A percentile compares a stretch with the other conserved stretches of the same genome.
Conservation (phyloP, 1,140 invertebrate species). For the Scaptomyza montana region DNA sequence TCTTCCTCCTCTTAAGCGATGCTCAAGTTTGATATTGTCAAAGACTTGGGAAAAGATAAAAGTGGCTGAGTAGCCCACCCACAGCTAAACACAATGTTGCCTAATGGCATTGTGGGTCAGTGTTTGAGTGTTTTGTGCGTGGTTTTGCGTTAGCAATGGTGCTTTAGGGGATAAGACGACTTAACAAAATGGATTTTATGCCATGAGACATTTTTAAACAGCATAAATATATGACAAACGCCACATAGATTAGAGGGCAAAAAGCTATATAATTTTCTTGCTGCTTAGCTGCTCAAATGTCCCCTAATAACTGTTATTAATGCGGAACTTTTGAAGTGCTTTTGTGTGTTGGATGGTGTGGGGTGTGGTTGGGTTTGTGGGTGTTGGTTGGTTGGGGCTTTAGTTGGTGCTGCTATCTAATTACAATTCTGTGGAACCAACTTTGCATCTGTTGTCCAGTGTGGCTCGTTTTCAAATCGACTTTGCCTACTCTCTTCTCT, state of each 20-base stretch:
- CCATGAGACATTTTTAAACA: constrained; percentile 20
- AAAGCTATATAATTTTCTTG: constrained; percentile 19
- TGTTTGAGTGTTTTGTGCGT: not conserved
- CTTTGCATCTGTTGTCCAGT: constrained; percentile 41
- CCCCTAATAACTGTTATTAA: constrained; percentile 47
- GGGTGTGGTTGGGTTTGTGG: not conserved
- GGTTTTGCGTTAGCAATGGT: no score
- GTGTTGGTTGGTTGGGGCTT: not conserved
- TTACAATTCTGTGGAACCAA: constrained; percentile 26
- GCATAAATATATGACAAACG: constrained; percentile 24
- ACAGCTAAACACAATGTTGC: constrained; percentile 30
- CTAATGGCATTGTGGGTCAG: constrained; percentile 16
- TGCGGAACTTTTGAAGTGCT: not conserved
- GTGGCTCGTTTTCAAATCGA: constrained; percentile 15
- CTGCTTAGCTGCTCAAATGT: constrained; percentile 25
- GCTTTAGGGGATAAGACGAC: constrained; percentile 8
- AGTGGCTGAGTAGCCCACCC: constrained; percentile 47
- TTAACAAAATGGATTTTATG: constrained; percentile 70
- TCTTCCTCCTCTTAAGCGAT: constrained; percentile 20
- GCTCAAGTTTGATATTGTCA: constrained; percentile 72
- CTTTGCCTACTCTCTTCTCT: not conserved
- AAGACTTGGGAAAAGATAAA: constrained; percentile 30
- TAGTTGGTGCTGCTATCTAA: constrained; percentile 15
- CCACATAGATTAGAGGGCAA: constrained; percentile 8
- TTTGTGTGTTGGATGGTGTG: not conserved